Base-by-base conservation (phyloP, 2,797 vertebrate species). In the Alcedo quadribrachys region DNA sequence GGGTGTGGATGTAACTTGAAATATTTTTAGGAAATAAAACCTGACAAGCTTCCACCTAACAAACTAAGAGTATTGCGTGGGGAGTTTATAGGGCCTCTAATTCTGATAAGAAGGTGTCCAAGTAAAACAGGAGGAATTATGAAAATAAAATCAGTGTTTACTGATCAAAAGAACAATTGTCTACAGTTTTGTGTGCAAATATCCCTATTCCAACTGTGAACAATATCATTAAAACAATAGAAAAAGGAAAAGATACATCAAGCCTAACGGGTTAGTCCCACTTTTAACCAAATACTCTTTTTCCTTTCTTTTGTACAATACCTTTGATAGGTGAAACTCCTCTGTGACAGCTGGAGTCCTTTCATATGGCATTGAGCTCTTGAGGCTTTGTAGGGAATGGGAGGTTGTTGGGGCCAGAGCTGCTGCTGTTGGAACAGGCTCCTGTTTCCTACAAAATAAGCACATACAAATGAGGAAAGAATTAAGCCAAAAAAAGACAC, bases 81-180 rank as follows among this genome's bases (percentile, higher is more conserved):
- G 32, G 22, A 73, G 51, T 35, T 81, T 24, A 13, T 1, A 30
- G 77, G 63, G 65, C 27, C 71, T 66, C 89, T 43, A 45, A 67
- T 80, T 68, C 66, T 19, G 42, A 80, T 69, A 90, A 74, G 69
- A 57, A 58, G 7, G 28, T 0, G 0, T 69, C 87, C 92, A 93
- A 95, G 68, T 81, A 78, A 88, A 95, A 86, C 71, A 92, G 35
- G 14, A 81, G 16, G 28, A 81, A 74, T 81, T 61, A 32, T 10
- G 25, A 46, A 45, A 93, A 50, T 46, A 81, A 90, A 92, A 77
- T 67, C 37, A 40, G 3, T 53, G 58, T 48, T 88, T 54, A 80
- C 20, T 0, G 2, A 67, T 53, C 19, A 40, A 60, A 85, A 76
- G 48, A 85, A 46, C 12, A 51, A 15, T 30, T 60, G 5, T 14